A percentile compares a stretch with the other conserved stretches of the same genome.
Conservation (phyloP, 2,888 invertebrate species). For the Netelia fuscicornis region DNA sequence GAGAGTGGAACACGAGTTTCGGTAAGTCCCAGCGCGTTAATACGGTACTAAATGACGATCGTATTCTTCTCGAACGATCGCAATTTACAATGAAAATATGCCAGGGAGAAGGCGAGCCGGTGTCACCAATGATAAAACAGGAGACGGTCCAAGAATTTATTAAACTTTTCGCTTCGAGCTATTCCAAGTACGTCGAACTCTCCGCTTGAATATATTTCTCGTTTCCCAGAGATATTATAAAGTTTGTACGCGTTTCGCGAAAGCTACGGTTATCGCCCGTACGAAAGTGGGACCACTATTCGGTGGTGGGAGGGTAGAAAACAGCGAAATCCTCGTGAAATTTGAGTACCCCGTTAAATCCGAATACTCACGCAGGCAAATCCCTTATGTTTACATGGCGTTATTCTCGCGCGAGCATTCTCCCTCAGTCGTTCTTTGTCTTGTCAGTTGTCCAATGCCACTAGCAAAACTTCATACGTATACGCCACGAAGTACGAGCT, state of each 20-base stretch:
- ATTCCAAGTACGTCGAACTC: conserved; percentile 48
- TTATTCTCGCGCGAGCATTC: conserved; percentile 62
- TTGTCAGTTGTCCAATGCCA: background rate
- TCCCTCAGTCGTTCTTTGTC: conserved; percentile 48
- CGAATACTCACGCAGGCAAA: conserved; percentile 72
- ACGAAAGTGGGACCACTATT: background rate
- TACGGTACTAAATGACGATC: conserved; percentile 28
- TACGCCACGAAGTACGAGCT: background rate
- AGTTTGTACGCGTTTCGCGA: conserved; percentile 69
- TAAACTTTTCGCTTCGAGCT: conserved; percentile 51
- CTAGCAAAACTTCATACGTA: background rate
- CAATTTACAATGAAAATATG: conserved; percentile 8
- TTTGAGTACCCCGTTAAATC: conserved; percentile 74
- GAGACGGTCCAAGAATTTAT: conserved; percentile 20
- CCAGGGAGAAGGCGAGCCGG: background rate
- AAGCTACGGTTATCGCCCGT: conserved; percentile 16
- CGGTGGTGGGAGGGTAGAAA: background rate
- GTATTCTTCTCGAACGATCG: conserved; percentile 10
- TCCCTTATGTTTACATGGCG: conserved; percentile 64
- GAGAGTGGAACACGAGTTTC: background rate
- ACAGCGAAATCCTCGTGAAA: conserved; percentile 72
- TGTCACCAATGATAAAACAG: background rate
- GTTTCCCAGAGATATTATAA: conserved; percentile 73
- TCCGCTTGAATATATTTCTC: conserved; percentile 61
- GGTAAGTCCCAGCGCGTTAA: conserved; percentile 24